Evolutionary conservation across 2,797 vertebrate genomes (phyloP).

Genomic region (Sandelia bainsii): DNA sequence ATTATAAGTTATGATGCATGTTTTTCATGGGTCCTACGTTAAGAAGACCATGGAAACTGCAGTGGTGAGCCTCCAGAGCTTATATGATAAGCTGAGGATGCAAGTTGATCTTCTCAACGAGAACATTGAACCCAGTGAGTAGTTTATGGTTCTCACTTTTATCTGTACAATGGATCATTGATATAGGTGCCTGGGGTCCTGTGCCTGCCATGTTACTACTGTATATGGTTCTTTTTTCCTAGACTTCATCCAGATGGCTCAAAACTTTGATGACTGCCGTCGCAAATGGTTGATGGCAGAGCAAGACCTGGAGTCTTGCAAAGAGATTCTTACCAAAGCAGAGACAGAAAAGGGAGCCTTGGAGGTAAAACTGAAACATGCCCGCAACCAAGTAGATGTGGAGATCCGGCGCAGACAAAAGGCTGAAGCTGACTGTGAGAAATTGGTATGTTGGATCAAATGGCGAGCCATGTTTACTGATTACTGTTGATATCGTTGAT

Average conservation of each 20-base stretch:
- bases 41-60: constrained; percentile 85
- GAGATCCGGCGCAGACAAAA: constrained; percentile 95
- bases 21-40: constrained; percentile 10
- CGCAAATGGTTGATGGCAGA: constrained; percentile 88
- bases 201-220: neutral
- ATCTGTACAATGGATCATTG: neutral
- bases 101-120: constrained; percentile 91
- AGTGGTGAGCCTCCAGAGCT: constrained; percentile 84
- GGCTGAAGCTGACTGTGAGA: constrained; percentile 94
- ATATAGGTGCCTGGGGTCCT: too few species aligned
- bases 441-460: constrained; percentile 85
- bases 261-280: constrained; percentile 93
- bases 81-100: constrained; percentile 88
- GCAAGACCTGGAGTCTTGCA: constrained; percentile 88
- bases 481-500: neutral
- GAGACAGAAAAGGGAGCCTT: constrained; percentile 91
- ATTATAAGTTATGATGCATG: neutral
- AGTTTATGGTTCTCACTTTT: neutral
- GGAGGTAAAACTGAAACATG: constrained; percentile 97
- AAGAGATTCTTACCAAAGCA: constrained; percentile 90
- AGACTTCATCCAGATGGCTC: constrained; percentile 95
- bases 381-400: constrained; percentile 97
- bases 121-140: constrained; percentile 92
- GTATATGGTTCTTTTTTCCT: constrained; percentile 15
- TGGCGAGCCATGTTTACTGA: neutral